A percentile compares a stretch with the other conserved stretches of the same genome.
Evolutionary conservation across 2,797 vertebrate species (phyloP).

Genomic region (Amazona ochrocephala): DNA sequence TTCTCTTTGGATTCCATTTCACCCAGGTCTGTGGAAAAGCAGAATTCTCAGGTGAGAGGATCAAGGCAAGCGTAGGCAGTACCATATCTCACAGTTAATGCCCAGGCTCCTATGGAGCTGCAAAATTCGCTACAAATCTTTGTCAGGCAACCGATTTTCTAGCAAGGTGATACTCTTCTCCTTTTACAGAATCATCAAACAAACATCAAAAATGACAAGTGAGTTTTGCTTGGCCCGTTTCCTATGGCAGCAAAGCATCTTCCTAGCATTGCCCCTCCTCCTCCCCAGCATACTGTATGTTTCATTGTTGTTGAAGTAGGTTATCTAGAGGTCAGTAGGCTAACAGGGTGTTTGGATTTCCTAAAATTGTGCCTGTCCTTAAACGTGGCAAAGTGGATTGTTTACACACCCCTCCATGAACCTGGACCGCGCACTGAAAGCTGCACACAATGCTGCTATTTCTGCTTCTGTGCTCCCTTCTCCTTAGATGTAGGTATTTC

Average conservation of each 20-base stretch:
- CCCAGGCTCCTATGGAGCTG: neutral
- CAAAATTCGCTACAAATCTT: neutral
- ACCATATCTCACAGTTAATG: accelerated
- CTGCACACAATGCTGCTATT: constrained; percentile 60
- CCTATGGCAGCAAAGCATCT: constrained; percentile 57
- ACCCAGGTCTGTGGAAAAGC: neutral
- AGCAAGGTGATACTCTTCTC: constrained; percentile 19
- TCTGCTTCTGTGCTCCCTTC: constrained; percentile 50
- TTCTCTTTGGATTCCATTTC: neutral
- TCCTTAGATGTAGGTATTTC: neutral
- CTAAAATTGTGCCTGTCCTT: constrained; percentile 85
- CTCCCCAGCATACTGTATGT: constrained; percentile 43
- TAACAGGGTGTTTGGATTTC: constrained; percentile 85
- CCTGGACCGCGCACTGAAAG: neutral
- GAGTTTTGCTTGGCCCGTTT: constrained; percentile 51
- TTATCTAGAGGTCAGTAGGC: constrained; percentile 83
- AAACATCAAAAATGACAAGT: constrained; percentile 19
- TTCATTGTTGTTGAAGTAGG: constrained; percentile 77
- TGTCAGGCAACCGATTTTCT: constrained; percentile 5
- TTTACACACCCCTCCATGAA: constrained; percentile 31
- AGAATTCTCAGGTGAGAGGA: neutral
- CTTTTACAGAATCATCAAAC: neutral
- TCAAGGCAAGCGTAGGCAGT: neutral
- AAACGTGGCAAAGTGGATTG: constrained; percentile 70
- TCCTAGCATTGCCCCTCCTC: neutral